Conservation (phyloP, 2,888 invertebrate species). For the Caprella mutica region DNA sequence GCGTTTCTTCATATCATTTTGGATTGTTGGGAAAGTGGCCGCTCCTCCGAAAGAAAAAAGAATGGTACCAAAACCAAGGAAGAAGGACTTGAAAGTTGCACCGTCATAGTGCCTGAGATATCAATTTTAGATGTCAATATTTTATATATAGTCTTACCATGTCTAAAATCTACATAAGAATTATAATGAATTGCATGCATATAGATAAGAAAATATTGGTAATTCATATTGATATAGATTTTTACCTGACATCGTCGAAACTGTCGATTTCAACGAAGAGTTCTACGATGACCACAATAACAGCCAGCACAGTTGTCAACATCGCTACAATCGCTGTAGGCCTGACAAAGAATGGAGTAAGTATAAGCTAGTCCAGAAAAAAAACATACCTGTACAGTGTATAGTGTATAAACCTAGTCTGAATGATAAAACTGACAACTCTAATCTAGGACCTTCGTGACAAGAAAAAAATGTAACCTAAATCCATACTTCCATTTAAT, state of each 20-base stretch:
- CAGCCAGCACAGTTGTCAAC: slow-evolving; percentile 51
- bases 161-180: no score
- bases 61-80: slow-evolving; percentile 57
- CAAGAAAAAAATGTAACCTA: no score
- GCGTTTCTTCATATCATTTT: slow-evolving; percentile 61
- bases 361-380: no score
- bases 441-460: no score
- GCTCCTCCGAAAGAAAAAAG: slow-evolving; percentile 62
- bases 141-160: no score
- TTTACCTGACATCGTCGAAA: no score
- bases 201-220: no score
- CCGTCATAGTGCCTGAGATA: slow-evolving; percentile 43
- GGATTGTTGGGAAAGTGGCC: slow-evolving; percentile 64
- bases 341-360: slow-evolving; percentile 40
- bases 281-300: slow-evolving; percentile 52
- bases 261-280: slow-evolving; percentile 52
- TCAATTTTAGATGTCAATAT: not conserved
- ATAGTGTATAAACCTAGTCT: no score
- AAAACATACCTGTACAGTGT: no score
- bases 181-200: no score
- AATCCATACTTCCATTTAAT: no score
- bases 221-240: slow-evolving; percentile 37
- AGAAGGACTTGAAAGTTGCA: slow-evolving; percentile 53
- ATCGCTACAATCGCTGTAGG: slow-evolving; percentile 54
- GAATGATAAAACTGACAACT: no score